A percentile compares a stretch with the other conserved stretches of the same genome.
Conservation (phyloP, 2,113 vertebrate genomes). For the Phoxinus phoxinus region DNA sequence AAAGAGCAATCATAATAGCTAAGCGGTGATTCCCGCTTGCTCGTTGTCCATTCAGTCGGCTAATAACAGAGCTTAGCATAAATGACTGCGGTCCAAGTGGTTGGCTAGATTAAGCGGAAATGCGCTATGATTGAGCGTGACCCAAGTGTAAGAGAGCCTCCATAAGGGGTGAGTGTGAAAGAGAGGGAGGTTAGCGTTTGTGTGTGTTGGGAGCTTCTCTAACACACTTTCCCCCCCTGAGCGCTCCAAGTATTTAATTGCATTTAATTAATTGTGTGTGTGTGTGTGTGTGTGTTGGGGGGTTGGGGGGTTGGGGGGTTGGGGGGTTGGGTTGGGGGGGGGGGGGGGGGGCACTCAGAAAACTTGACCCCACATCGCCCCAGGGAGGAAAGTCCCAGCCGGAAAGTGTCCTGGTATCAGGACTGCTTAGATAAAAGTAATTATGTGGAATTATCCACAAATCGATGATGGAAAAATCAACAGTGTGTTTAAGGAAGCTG, state of each 20-base stretch:
- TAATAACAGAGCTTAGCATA: conserved; percentile 50
- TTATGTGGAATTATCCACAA: conserved; percentile 64
- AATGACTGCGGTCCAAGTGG: conserved; percentile 44
- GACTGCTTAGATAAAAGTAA: conserved; percentile 60
- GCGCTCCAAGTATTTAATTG: conserved; percentile 46
- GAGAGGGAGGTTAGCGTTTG: background rate
- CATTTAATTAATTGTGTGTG: conserved; percentile 58
- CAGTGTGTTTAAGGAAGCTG: conserved; percentile 47
- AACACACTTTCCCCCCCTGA: conserved; percentile 16
- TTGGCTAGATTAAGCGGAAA: conserved; percentile 49
- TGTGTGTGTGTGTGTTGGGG: too few relatives aligned
- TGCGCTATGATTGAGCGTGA: conserved; percentile 34
- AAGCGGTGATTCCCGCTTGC: conserved; percentile 30
- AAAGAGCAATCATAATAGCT: conserved; percentile 47
- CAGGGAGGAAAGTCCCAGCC: conserved; percentile 1
- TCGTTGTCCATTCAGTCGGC: conserved; percentile 25
- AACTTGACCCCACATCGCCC: conserved; percentile 3
- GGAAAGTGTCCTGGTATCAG: conserved; percentile 46
- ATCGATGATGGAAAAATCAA: conserved; percentile 60
- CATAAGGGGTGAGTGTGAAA: background rate
- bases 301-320: too few relatives aligned
- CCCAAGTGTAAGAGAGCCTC: conserved; percentile 4
- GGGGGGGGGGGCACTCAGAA: conserved; percentile 38
- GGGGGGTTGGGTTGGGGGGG: too few relatives aligned
- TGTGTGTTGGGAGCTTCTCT: conserved; percentile 21